Conservation (phyloP, 2,888 invertebrate species). For the Copidosoma aretas region DNA sequence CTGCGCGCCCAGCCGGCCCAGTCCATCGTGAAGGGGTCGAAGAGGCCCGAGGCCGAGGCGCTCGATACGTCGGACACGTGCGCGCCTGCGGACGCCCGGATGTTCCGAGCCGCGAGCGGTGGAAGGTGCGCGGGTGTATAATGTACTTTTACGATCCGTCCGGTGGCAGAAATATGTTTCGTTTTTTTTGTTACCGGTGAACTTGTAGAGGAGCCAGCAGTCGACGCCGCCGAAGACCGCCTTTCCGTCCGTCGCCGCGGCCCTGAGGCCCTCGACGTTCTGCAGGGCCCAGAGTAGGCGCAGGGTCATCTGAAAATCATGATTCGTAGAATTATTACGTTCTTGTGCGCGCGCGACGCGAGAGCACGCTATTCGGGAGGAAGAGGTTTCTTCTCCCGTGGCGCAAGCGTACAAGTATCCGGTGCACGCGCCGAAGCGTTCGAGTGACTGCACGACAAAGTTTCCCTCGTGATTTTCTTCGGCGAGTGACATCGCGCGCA, state of each 20-base stretch:
- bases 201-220: slow-evolving; percentile 89
- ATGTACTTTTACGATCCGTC: not conserved
- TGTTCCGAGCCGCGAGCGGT: too few species aligned
- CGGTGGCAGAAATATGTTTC: not conserved
- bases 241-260: slow-evolving; percentile 69
- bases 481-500: too few species aligned
- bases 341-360: too few species aligned
- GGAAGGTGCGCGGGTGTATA: too few species aligned
- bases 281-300: slow-evolving; percentile 81
- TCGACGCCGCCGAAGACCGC: slow-evolving; percentile 89
- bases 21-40: slow-evolving; percentile 86
- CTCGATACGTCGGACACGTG: slow-evolving; percentile 90
- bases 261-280: slow-evolving; percentile 73
- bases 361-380: too few species aligned
- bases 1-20: slow-evolving; percentile 81
- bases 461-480: too few species aligned
- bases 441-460: too few species aligned
- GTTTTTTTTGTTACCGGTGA: slow-evolving; percentile 65
- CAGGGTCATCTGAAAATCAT: slow-evolving; percentile 70
- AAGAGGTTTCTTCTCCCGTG: too few species aligned
- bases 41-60: slow-evolving; percentile 90
- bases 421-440: too few species aligned
- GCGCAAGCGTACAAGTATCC: too few species aligned
- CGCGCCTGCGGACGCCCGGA: slow-evolving; percentile 49
- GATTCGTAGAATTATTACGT: too few species aligned